These are phyloP conservation scores for Troglohyphantes excavatus DNA, from an alignment of 2,888 invertebrate genomes.

Conservation along the genomic window DNA sequence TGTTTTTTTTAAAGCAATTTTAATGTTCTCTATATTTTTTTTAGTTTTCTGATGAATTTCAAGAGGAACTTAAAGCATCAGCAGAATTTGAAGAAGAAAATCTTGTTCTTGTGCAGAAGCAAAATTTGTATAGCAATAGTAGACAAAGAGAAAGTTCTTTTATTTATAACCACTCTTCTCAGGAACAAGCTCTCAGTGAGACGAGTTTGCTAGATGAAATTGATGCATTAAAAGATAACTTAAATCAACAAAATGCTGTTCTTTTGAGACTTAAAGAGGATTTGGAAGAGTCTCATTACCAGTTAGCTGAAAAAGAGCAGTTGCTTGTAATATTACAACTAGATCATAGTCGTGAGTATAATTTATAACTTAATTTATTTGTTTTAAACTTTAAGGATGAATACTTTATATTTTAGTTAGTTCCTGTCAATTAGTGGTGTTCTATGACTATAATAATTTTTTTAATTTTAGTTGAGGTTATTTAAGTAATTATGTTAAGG, in stretches of 20 bases:
- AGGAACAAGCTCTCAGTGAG: slow-evolving; percentile 59
- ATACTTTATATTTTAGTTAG: background rate
- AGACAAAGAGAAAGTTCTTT: background rate
- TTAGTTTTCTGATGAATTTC: slow-evolving; percentile 31
- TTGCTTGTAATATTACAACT: slow-evolving; percentile 41
- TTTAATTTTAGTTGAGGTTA: too few species aligned
- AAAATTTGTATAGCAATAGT: background rate
- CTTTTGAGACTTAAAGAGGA: slow-evolving; percentile 72
- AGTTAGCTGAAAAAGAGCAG: slow-evolving; percentile 61
- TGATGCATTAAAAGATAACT: slow-evolving; percentile 71
- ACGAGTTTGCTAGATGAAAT: slow-evolving; percentile 72
- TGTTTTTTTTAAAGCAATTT: background rate
- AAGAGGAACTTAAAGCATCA: background rate
- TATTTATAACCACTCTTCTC: slow-evolving; percentile 12
- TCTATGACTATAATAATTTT: too few species aligned
- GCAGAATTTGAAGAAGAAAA: background rate
- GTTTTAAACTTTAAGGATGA: background rate
- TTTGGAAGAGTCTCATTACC: slow-evolving; percentile 60
- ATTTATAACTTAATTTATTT: background rate
- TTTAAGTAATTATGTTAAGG: too few species aligned
- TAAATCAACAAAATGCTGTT: slow-evolving; percentile 76
- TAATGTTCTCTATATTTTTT: background rate
- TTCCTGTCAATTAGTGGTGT: too few species aligned
- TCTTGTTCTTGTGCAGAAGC: background rate
- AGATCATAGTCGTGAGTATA: slow-evolving; percentile 60